Evolutionary conservation across 35 echinoderm and acorn worm genomes (phyloP).

Genomic region (Acanthaster planci): DNA sequence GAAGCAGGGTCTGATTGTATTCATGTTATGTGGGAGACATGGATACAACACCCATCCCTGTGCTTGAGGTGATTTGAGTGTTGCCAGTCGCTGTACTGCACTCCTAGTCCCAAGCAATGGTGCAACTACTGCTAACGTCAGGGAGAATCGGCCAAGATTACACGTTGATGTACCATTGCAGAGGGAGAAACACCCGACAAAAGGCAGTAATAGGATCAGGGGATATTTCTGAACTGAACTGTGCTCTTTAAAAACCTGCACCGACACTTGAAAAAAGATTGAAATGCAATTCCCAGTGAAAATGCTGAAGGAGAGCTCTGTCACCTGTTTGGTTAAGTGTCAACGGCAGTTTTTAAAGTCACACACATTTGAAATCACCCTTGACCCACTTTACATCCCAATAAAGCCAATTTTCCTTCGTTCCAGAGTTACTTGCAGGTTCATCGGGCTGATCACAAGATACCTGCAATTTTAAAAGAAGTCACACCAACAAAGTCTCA

Average conservation of each 20-base stretch:
- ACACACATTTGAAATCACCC: not conserved
- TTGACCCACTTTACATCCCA: not conserved
- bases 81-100: not conserved
- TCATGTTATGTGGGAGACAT: no score
- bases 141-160: not conserved
- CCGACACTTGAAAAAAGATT: not conserved
- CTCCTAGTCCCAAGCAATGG: not conserved
- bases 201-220: not conserved
- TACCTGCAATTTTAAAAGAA: slow-evolving; percentile 1
- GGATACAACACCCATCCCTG: no score
- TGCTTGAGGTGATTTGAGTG: not conserved
- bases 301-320: not conserved
- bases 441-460: slow-evolving; percentile 5
- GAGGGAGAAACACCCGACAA: not conserved
- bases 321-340: not conserved
- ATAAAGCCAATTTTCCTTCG: not conserved
- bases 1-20: no score
- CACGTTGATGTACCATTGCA: not conserved
- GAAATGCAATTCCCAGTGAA: not conserved
- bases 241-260: not conserved
- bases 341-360: not conserved
- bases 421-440: slow-evolving; percentile 20
- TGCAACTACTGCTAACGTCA: not conserved
- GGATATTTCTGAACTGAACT: not conserved
- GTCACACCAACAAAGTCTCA: not conserved